phyloP scores from a whole-genome alignment of 2,797 vertebrate species.

The Mormyrops attenuatus region DNA sequence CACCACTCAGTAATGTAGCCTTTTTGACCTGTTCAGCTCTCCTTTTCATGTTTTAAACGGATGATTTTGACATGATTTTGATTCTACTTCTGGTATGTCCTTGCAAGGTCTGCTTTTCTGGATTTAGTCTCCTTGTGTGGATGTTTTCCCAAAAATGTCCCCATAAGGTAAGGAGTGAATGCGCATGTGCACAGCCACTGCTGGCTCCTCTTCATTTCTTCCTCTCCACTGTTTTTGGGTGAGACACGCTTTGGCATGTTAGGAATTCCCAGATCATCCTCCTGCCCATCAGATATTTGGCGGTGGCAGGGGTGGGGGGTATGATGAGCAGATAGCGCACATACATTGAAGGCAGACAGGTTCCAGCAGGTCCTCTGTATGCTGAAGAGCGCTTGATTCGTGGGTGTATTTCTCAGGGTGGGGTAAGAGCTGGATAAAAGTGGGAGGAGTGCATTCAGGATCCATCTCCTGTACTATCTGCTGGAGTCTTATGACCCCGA shows the following conservation, averaged over 20 bases:
- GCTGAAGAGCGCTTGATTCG: neutral
- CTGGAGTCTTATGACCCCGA: neutral
- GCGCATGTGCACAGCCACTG: slow-evolving; percentile 32
- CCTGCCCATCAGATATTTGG: slow-evolving; percentile 45
- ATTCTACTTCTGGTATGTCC: too few species aligned
- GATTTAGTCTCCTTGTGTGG: neutral
- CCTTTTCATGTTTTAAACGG: too few species aligned
- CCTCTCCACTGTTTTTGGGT: neutral
- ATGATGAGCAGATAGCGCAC: neutral
- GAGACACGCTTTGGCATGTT: slow-evolving; percentile 47
- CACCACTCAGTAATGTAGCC: too few species aligned
- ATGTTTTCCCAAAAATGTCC: neutral
- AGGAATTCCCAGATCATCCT: slow-evolving; percentile 57
- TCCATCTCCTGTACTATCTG: neutral
- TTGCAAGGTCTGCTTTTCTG: too few species aligned
- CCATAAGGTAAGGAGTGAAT: neutral
- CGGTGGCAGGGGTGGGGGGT: slow-evolving; percentile 20
- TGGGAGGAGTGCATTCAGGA: neutral
- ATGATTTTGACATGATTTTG: too few species aligned
- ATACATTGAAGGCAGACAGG: neutral
- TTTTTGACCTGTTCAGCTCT: too few species aligned
- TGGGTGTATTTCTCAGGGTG: neutral
- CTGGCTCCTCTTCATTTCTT: slow-evolving; percentile 22
- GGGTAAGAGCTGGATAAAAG: neutral
- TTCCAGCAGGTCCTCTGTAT: neutral